Conservation (phyloP, 1,140 invertebrate species). For the Ephestia elutella region DNA sequence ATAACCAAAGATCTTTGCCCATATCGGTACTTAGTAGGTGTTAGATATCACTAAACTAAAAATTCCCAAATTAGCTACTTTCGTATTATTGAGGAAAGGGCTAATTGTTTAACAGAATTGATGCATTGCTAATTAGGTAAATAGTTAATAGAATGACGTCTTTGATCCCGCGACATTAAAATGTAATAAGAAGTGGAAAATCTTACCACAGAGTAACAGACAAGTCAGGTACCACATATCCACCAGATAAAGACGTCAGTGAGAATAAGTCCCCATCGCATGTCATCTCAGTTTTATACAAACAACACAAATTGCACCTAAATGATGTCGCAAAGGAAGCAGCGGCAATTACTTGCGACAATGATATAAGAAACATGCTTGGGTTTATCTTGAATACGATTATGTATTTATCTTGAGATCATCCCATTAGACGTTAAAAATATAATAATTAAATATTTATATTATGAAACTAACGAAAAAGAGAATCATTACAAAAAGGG, state of each 20-base stretch:
- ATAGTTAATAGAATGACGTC: not conserved
- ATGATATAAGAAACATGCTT: constrained; percentile 19
- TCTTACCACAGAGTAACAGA: constrained; percentile 46
- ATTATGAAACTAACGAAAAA: too few relatives aligned
- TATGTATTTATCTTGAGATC: not conserved
- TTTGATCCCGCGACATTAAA: not conserved
- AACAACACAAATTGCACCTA: constrained; percentile 61
- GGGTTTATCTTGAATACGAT: not conserved
- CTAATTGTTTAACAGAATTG: not conserved
- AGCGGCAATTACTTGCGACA: constrained; percentile 36
- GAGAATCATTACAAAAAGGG: too few relatives aligned
- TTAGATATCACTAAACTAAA: too few relatives aligned
- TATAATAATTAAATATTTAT: too few relatives aligned
- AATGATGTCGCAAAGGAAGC: constrained; percentile 62
- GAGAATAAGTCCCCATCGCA: constrained; percentile 32
- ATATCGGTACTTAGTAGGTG: too few relatives aligned
- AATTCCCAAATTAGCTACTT: too few relatives aligned
- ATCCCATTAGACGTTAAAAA: constrained; percentile 13
- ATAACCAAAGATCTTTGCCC: too few relatives aligned
- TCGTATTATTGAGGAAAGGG: not conserved
- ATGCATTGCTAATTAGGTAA: not conserved
- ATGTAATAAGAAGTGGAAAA: not conserved
- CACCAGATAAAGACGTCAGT: constrained; percentile 25
- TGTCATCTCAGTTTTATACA: constrained; percentile 55
- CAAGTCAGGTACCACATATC: constrained; percentile 36